Conservation (phyloP, 2,797 vertebrate species). For the Sebastes taczanowskii region DNA sequence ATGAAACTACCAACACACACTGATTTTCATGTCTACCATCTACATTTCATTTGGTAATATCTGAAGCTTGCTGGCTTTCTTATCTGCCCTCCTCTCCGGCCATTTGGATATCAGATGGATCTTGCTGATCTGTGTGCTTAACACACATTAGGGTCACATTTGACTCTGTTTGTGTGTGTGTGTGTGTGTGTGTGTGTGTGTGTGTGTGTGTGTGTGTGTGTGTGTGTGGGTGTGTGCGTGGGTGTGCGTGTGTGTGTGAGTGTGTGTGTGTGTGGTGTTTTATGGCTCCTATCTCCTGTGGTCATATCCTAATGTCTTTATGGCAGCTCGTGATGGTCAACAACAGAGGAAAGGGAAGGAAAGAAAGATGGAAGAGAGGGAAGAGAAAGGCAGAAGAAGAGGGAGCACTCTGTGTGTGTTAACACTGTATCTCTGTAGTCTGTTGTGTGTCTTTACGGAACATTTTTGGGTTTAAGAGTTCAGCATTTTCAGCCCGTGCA, state of each 20-base stretch:
- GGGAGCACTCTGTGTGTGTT: not conserved
- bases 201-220: not conserved
- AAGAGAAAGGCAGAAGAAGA: not conserved
- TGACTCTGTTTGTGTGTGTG: not conserved
- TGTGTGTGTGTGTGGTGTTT: slow-evolving; percentile 35
- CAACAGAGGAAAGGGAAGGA: not conserved
- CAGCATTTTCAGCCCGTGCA: not conserved
- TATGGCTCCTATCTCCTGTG: slow-evolving; percentile 54
- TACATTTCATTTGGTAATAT: slow-evolving; percentile 7
- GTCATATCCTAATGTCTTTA: slow-evolving; percentile 55
- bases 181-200: not conserved
- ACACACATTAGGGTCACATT: slow-evolving; percentile 41
- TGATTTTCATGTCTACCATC: not conserved
- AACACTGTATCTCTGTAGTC: too few relatives aligned
- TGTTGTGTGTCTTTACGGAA: not conserved
- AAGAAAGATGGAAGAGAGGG: not conserved
- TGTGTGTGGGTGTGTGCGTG: not conserved
- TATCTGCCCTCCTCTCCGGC: slow-evolving; percentile 37
- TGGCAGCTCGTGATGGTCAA: slow-evolving; percentile 35
- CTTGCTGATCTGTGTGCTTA: slow-evolving; percentile 43
- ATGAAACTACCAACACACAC: slow-evolving; percentile 1
- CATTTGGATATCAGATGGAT: slow-evolving; percentile 24
- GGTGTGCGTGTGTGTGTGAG: not conserved
- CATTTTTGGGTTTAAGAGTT: not conserved
- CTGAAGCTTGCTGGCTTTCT: slow-evolving; percentile 27